These are phyloP conservation scores for Aquatica leii DNA, from an alignment of 2,888 invertebrate genomes.

Conservation along the genomic window DNA sequence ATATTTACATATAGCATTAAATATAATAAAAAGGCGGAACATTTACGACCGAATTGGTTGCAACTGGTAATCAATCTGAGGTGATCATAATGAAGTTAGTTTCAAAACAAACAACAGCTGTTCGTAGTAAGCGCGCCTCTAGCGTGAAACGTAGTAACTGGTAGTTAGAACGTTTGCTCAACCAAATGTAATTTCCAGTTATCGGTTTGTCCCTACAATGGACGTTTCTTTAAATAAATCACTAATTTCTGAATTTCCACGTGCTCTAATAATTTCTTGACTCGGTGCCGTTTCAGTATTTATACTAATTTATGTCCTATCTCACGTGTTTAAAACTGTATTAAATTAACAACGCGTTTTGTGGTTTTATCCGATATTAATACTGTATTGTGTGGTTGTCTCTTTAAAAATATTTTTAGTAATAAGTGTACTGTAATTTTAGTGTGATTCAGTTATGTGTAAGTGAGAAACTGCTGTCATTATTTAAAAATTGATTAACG, in stretches of 20 bases:
- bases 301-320: slow-evolving; percentile 6
- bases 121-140: slow-evolving; percentile 35
- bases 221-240: slow-evolving; percentile 38
- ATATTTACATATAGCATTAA: too few relatives aligned
- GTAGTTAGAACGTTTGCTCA: slow-evolving; percentile 26
- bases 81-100: slow-evolving; percentile 16
- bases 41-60: too few relatives aligned
- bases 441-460: slow-evolving; percentile 4
- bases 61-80: too few relatives aligned
- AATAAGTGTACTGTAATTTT: neutral
- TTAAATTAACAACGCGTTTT: too few relatives aligned
- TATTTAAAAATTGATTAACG: neutral
- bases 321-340: neutral
- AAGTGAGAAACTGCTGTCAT: too few relatives aligned
- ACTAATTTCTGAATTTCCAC: slow-evolving; percentile 42
- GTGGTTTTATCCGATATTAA: neutral
- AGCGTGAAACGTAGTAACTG: slow-evolving; percentile 27
- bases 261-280: slow-evolving; percentile 29
- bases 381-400: slow-evolving; percentile 5
- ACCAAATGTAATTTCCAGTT: slow-evolving; percentile 44
- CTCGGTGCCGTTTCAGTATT: slow-evolving; percentile 13
- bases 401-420: slow-evolving; percentile 15
- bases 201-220: slow-evolving; percentile 49
- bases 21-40: too few relatives aligned
- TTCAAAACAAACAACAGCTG: slow-evolving; percentile 43